Conservation (phyloP, 2,113 vertebrate species). For the Burhinus bistriatus region DNA sequence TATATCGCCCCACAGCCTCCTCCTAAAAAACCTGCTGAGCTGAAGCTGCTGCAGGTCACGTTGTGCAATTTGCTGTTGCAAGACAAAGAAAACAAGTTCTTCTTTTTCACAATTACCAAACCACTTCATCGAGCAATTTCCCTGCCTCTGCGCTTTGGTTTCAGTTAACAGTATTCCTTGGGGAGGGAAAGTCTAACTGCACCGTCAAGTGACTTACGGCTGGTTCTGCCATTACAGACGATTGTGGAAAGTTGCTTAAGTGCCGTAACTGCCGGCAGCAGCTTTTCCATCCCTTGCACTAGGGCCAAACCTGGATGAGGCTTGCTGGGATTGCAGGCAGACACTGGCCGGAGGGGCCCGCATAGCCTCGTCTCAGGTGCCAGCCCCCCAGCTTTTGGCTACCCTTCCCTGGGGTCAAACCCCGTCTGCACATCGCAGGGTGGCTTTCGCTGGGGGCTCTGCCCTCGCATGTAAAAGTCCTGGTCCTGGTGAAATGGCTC, state of each 20-base stretch:
- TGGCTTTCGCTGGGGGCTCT: not conserved
- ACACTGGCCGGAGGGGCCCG: fast-evolving
- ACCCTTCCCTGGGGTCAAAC: fast-evolving
- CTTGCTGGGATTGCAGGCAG: fast-evolving
- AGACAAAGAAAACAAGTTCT: constrained; percentile 64
- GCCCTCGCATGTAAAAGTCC: fast-evolving
- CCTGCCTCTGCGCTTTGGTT: not conserved
- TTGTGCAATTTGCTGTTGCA: constrained; percentile 49
- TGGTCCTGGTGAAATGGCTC: not conserved
- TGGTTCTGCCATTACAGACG: not conserved
- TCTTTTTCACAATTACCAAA: constrained; percentile 58
- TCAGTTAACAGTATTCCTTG: constrained; percentile 29
- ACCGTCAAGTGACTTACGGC: not conserved
- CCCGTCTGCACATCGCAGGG: fast-evolving
- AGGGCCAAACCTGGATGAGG: not conserved
- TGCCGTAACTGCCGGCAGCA: not conserved
- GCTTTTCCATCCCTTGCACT: not conserved
- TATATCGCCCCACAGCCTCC: not conserved
- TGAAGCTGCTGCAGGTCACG: not conserved
- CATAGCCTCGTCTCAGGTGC: fast-evolving
- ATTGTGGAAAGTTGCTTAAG: not conserved
- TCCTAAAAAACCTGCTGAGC: not conserved
- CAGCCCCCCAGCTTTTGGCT: not conserved
- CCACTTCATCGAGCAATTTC: constrained; percentile 49
- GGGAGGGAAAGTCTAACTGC: not conserved